Base-by-base conservation (phyloP, 1,140 invertebrate species). In the Coenobita brevimanus region DNA sequence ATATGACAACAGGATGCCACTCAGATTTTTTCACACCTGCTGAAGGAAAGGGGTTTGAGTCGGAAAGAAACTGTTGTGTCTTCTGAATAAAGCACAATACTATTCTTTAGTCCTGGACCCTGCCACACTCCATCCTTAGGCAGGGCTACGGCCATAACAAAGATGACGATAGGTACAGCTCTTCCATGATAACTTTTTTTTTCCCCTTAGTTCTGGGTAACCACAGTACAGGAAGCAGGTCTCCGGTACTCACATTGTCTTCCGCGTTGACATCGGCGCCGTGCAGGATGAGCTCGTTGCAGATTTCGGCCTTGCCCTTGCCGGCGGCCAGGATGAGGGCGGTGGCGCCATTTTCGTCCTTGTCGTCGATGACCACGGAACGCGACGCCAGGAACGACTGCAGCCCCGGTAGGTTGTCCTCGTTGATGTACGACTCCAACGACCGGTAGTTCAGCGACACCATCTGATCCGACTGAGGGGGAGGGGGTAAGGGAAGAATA, bases 331-430 rank as follows among this genome's bases (percentile, higher is more conserved):
- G 94, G 95, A 98, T 98, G 91, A 99, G 95, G 69, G 97, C 96
- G 60, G 97, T 98, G 82, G 96, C 95, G 81, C 97, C 97, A 95
- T 97, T 97, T 97, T 98, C 97, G 94, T 98, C 97, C 91, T 95
- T 95, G 93, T 98, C 98, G 92, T 99, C 97, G 89, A 98, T 94
- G 90, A 95, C 94, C 85, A 96, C 93, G 92, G 96, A 95, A 91
- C 96, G 96, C 91, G 95, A 97, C 90, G 97, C 95, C 83, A 98
- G 93, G 92, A 96, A 97, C 91, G 94, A 94, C 91, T 96, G 96
- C 43, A 98, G 93, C 91, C 95, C 97, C 83, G 93, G 93, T 76
- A 96, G 94, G 92, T 97, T 96, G 93, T 97, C 96, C 92, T 96
- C 95, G 91, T 94, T 95, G 91, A 97, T 96, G 93, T 95, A 96